Evolutionary conservation across 2,888 invertebrate species (phyloP).

Genomic region (Drymonia ruficornis): DNA sequence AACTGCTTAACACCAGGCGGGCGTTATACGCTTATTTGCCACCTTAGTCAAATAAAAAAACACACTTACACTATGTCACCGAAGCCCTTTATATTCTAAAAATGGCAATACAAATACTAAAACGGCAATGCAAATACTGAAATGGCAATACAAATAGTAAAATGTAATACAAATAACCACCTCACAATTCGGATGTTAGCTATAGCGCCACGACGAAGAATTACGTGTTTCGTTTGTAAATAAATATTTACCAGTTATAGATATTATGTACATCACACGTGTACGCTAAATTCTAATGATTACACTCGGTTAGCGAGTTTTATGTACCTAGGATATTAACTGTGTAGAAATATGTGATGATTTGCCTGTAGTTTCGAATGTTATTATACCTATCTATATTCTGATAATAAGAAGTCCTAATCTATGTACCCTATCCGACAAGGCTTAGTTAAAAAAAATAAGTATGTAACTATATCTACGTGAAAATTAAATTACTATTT

Average conservation of each 20-base stretch:
- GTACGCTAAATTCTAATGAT: not conserved
- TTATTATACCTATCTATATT: no score
- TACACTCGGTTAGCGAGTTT: constrained; percentile 5
- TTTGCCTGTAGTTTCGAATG: no score
- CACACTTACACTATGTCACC: constrained; percentile 4
- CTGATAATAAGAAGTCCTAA: no score
- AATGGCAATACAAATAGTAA: not conserved
- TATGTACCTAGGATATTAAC: not conserved
- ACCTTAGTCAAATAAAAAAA: no score
- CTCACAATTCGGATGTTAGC: not conserved
- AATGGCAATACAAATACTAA: constrained; percentile 1
- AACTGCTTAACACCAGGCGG: no score
- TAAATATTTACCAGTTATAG: not conserved
- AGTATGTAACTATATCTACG: no score
- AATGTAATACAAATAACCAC: not conserved
- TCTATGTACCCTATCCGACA: no score
- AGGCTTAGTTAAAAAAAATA: no score
- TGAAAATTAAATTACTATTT: no score
- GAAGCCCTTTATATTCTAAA: not conserved
- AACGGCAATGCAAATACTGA: not conserved
- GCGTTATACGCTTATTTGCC: no score
- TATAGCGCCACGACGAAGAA: not conserved
- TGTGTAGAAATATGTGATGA: no score
- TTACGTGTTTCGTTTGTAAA: not conserved
- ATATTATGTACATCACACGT: not conserved